Base-by-base conservation (phyloP, 1,140 invertebrate genomes). In the Thrips palmi region DNA sequence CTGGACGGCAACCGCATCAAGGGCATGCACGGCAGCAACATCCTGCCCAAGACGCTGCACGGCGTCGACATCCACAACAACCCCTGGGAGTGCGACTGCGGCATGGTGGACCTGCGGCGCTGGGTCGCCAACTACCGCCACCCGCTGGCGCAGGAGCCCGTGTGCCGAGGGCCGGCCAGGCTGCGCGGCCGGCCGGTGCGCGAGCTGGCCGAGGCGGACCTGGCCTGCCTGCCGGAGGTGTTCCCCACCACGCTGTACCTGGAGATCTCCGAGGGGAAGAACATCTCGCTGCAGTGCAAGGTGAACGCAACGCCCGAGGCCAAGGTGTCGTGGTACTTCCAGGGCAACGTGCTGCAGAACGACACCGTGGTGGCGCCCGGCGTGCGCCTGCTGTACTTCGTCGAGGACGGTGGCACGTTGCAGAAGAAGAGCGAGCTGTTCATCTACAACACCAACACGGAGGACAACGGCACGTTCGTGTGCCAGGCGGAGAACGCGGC, bases 31-130 rank as follows among this genome's bases (percentile, higher is more conserved):
- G 77, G 76, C 12, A 58, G 62, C 21, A 63, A 70, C 41, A 71
- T 80, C 41, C 62, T 87, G 24, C 76, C 78, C 2, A 68, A 72
- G 39, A 68, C 66, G 30, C 56, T 89, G 24, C 71, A 80, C 41
- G 80, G 77, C 25, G 65, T 88, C 19, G 74, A 78, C 37, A 58
- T 91, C 18, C 76, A 89, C 49, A 75, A 76, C 48, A 92, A 92
- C 62, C 74, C 79, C 30, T 92, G 86, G 86, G 64, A 71, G 30
- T 92, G 86, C 55, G 81, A 89, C 52, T 92, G 86, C 52, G 67
- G 71, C 37, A 58, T 89, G 30, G 55, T 74, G 27, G 70, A 78
- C 44, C 58, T 91, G 47, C 68, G 82, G 42, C 56, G 62, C 17
- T 91, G 85, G 85, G 62, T 91, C 38, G 59, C 66, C 20, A 68